Evolutionary conservation across 2,797 vertebrate genomes (phyloP).

Genomic region (Falco peregrinus): DNA sequence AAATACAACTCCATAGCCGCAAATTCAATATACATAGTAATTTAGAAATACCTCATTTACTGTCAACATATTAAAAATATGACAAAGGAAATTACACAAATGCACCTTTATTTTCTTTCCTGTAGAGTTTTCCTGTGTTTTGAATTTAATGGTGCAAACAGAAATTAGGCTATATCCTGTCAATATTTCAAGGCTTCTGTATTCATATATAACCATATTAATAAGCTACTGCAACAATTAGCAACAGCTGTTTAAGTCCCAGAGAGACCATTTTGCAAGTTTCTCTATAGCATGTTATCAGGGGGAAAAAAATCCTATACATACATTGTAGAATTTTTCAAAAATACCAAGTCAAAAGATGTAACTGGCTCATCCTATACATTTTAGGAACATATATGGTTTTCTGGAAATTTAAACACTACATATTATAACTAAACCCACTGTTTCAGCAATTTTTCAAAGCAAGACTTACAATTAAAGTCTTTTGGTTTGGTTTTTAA

Average conservation of each 20-base stretch:
- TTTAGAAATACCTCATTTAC: not conserved
- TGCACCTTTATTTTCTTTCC: not conserved
- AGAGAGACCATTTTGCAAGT: not conserved
- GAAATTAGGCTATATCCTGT: not conserved
- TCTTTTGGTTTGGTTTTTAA: not conserved
- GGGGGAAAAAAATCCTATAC: rapidly evolving
- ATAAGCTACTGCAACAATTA: not conserved
- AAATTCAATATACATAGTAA: not conserved
- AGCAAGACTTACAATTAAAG: not conserved
- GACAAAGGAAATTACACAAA: not conserved
- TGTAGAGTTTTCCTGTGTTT: not conserved
- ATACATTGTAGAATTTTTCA: not conserved
- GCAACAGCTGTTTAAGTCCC: not conserved
- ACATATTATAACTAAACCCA: not conserved
- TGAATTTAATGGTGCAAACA: not conserved
- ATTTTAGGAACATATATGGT: not conserved
- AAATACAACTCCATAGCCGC: not conserved
- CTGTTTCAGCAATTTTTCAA: not conserved
- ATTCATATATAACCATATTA: not conserved
- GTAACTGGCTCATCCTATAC: not conserved
- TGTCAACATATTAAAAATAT: not conserved
- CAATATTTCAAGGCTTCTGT: not conserved
- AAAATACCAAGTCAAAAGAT: not conserved
- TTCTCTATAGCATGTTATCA: not conserved
- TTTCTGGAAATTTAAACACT: not conserved